Evolutionary conservation across 2,113 vertebrate genomes (phyloP), one percentile per base, ranked within the genome.

Genomic region (Notothenia rossii): DNA sequence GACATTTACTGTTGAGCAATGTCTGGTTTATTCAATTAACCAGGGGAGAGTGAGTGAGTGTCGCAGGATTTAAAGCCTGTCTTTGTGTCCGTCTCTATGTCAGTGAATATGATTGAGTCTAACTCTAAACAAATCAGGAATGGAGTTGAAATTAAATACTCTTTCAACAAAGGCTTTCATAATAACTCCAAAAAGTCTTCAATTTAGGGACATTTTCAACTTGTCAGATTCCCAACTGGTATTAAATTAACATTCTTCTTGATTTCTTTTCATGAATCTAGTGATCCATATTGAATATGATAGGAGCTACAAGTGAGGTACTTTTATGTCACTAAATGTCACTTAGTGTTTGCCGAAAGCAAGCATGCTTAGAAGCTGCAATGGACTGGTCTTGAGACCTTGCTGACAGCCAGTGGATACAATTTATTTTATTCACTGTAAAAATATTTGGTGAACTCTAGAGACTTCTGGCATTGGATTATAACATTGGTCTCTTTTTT

Each of bases 81-180:
- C 49, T 69, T n/a, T 76, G 62, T 64, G 8, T 4, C 20, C 49
- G 6, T 64, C 33, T 6, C 10, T 25, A 5, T 45, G 20, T 55
- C 51, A n/a, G 40, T 61, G 13, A 11, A 36, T 62, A 3, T 75
- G 54, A 12, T 56, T 56, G 4, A 56, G 4, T 56, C 5, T 2
- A 17, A 81, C 25, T 64, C 51, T 72, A 72, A n/a, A 73, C 54
- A 75, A 72, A 86, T 50, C 40, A 90, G 36, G 13, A 49, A 8
- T 48, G 43, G 8, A 49, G 22, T 33, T 67, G 49, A 25, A 79
- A 72, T 50, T 49, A 70, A 82, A 76, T 14, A 4, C 14, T 58
- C 9, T 72, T 83, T 65, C 62, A 60, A 40, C 62, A 43, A 33
- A 72, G 20, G 20, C 50, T 66, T 58, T 67, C 67, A 70, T n/a